Conservation (phyloP, 2,888 invertebrate genomes). For the Drosophila prolongata region DNA sequence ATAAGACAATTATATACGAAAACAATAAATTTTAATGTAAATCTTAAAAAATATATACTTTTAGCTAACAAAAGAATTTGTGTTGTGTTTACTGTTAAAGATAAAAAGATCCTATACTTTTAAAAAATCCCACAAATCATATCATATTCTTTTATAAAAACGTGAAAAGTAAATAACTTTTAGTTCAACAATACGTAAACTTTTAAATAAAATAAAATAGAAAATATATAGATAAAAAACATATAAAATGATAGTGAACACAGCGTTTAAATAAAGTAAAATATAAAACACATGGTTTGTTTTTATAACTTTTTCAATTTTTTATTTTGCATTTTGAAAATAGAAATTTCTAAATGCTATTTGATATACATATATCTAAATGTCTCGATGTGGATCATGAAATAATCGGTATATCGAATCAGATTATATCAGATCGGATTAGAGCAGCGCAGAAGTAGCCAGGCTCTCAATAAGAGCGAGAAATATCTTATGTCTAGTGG, state of each 20-base stretch:
- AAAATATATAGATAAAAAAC: neutral
- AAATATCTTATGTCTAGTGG: constrained; percentile 18
- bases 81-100: too few relatives aligned
- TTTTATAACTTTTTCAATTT: constrained; percentile 33
- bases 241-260: too few relatives aligned
- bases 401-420: constrained; percentile 9
- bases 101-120: too few relatives aligned
- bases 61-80: too few relatives aligned
- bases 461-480: constrained; percentile 19
- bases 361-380: constrained; percentile 29
- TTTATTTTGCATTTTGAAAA: constrained; percentile 38
- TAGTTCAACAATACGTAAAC: neutral
- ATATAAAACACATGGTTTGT: neutral
- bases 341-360: constrained; percentile 41
- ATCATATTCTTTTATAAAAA: too few relatives aligned
- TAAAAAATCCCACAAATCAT: too few relatives aligned
- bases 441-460: constrained; percentile 37
- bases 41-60: too few relatives aligned
- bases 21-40: too few relatives aligned
- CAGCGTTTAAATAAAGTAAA: neutral
- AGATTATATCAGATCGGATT: constrained; percentile 33
- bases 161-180: neutral
- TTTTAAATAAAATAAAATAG: neutral
- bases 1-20: too few relatives aligned
- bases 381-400: constrained; percentile 27